A percentile compares a stretch with the other conserved stretches of the same genome.
phyloP scores from a whole-genome alignment of 2,797 vertebrate genomes.

The Semaprochilodus insignis region DNA sequence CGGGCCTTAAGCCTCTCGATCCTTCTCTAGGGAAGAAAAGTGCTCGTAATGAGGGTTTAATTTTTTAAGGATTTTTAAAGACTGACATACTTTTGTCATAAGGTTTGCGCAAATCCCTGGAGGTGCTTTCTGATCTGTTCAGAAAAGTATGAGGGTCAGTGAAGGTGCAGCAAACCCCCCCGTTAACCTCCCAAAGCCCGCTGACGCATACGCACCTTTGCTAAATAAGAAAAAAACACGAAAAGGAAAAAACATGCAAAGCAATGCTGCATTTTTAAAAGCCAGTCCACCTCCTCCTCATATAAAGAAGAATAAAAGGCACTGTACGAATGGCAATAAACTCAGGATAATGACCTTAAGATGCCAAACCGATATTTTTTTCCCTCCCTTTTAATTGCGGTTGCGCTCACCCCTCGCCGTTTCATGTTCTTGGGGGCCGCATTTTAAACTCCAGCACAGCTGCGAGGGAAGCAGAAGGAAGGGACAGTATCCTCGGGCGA shows the following conservation, averaged over 20 bases:
- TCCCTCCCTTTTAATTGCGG: conserved; percentile 76
- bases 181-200: background rate
- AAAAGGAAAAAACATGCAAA: conserved; percentile 71
- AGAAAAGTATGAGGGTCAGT: conserved; percentile 68
- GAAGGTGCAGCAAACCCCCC: conserved; percentile 66
- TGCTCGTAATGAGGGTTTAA: conserved; percentile 43
- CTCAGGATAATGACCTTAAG: conserved; percentile 79
- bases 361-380: conserved; percentile 81
- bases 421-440: conserved; percentile 77
- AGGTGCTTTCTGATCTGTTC: conserved; percentile 49
- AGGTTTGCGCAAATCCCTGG: conserved; percentile 53
- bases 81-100: conserved; percentile 41
- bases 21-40: conserved; percentile 50
- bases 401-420: conserved; percentile 74
- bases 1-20: conserved; percentile 34
- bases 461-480: conserved; percentile 74
- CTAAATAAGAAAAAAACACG: conserved; percentile 61
- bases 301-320: conserved; percentile 81
- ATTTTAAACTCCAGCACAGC: conserved; percentile 80
- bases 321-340: conserved; percentile 81
- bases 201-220: conserved; percentile 62
- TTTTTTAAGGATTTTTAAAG: conserved; percentile 50
- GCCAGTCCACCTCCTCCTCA: conserved; percentile 70
- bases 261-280: conserved; percentile 73
- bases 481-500: conserved; percentile 79